These are phyloP conservation scores for Agrypnus murinus DNA, from an alignment of 2,888 invertebrate species.

Conservation along the genomic window DNA sequence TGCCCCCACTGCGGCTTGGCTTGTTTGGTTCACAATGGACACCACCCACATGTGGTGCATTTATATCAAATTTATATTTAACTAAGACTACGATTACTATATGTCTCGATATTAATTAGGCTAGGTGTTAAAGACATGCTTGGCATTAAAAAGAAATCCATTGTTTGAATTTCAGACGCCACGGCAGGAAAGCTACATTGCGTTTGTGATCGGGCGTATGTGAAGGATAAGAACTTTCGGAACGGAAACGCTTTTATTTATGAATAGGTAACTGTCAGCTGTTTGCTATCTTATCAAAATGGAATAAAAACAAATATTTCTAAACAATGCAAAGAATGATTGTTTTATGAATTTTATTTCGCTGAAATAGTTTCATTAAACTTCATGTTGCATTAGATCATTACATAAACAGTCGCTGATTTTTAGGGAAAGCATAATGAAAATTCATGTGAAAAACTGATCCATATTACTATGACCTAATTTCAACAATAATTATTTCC, in stretches of 20 bases:
- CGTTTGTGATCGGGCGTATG: background rate
- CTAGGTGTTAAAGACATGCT: background rate
- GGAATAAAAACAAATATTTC: background rate
- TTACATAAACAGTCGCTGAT: too few species aligned
- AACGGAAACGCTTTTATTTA: background rate
- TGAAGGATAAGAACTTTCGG: background rate
- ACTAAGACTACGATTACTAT: conserved; percentile 22
- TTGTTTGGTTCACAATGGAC: conserved; percentile 51
- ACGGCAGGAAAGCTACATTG: background rate
- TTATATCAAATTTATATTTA: conserved; percentile 43
- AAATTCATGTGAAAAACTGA: too few species aligned
- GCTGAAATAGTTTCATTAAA: background rate
- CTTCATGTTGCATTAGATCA: too few species aligned
- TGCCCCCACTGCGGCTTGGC: conserved; percentile 50
- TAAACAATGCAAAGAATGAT: background rate
- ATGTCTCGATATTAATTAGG: conserved; percentile 16
- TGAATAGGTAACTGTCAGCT: background rate
- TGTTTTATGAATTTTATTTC: background rate
- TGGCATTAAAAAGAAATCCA: background rate
- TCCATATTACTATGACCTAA: too few species aligned
- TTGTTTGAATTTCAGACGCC: background rate
- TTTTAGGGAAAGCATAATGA: too few species aligned
- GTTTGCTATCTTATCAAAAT: background rate
- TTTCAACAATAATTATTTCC: too few species aligned
- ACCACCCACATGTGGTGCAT: conserved; percentile 45